Base-by-base conservation (phyloP, 2,888 invertebrate genomes). In the Oxyscelio sp. region DNA sequence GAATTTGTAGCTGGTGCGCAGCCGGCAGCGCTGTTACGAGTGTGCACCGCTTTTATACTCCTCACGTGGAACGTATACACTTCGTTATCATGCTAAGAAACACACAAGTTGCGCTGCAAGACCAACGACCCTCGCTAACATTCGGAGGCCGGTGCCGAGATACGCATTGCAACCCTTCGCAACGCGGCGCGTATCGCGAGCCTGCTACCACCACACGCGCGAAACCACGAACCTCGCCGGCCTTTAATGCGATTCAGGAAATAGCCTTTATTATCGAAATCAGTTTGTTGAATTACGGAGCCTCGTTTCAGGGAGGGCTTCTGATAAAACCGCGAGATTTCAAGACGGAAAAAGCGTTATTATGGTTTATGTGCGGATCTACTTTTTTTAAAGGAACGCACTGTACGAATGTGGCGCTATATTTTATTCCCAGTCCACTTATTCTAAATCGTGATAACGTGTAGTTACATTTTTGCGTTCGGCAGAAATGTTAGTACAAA, bases 71-170 rank as follows among this genome's bases (percentile, higher is more conserved):
- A 70, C 78, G 54, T 61, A 54, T 61, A 70, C 70, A 61, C 59
- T 50, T 59, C 66, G 80, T 81, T 81, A 81, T 81, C 81, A 81
- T 68, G 66, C 66, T 59, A 81, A 74, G 73, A 56, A 66, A 81
- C 65, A 43, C 58, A 66, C 63, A 56, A 65, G 63, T 56, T 45
- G 65, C 54, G 52, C 43, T 50, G 61, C 50, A 81, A 81, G 81
- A 74, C 68, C 81, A 81, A 74, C 74, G 74, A 81, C 81, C 81
- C 74, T 45, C 59, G 52, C 65, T 66, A 79, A 71, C 71, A 71
- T 79, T 79, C 70, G 78, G 78, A 54, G 70, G 63, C 59, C 78
- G 27, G 15, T 8, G 24, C 11, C 59, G 63, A 74, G 65, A 73
- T 73, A 73, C 73, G 61, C 61, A 59, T 59, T 50, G 71, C 59